phyloP scores from a whole-genome alignment of 2,888 invertebrate genomes.

The Troides aeacus region DNA sequence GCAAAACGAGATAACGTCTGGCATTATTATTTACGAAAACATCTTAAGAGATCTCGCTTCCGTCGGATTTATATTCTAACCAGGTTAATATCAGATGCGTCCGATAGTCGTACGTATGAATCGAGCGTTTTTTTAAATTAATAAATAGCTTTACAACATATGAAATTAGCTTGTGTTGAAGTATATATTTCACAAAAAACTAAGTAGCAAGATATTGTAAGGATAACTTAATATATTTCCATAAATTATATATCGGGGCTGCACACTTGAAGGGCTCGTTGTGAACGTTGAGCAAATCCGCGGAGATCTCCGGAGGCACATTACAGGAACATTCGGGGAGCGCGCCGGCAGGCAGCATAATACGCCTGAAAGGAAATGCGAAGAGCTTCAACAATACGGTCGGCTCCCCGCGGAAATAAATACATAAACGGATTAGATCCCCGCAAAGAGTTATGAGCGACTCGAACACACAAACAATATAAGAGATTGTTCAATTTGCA shows the following conservation, averaged over 20 bases:
- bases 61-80: too few relatives aligned
- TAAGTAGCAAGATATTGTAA: background rate
- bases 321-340: background rate
- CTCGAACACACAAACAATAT: too few relatives aligned
- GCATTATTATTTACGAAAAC: too few relatives aligned
- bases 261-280: background rate
- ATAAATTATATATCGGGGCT: background rate
- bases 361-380: slow-evolving; percentile 11
- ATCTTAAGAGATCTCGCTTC: too few relatives aligned
- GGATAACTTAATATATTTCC: background rate
- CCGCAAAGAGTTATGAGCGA: background rate
- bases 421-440: slow-evolving; percentile 13
- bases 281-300: background rate
- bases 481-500: too few relatives aligned
- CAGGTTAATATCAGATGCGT: too few relatives aligned
- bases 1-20: too few relatives aligned
- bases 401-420: slow-evolving; percentile 21
- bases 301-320: background rate
- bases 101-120: too few relatives aligned
- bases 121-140: too few relatives aligned
- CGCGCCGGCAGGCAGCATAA: background rate
- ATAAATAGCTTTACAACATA: background rate
- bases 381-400: slow-evolving; percentile 16
- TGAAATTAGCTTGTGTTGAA: background rate
- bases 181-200: too few relatives aligned